Evolutionary conservation across 2,797 vertebrate species (phyloP).

Genomic region (Rhinophrynus dorsalis): DNA sequence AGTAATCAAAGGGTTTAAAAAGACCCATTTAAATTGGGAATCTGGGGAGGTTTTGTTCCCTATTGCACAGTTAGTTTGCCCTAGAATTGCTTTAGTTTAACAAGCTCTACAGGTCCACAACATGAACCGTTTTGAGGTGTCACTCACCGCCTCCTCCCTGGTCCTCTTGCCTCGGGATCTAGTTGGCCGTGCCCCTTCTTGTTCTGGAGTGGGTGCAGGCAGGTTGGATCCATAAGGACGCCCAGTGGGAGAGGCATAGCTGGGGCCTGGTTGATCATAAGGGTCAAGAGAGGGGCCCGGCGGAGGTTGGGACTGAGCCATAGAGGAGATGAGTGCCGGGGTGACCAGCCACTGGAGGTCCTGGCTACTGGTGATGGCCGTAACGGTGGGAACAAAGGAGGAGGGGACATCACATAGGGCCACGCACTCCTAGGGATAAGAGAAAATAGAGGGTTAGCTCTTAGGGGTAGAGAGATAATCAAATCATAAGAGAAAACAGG

Average conservation of each 20-base stretch:
- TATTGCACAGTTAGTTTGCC: no score
- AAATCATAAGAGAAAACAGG: background rate
- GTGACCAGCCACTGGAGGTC: conserved; percentile 98
- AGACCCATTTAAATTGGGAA: no score
- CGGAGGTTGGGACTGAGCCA: conserved; percentile 78
- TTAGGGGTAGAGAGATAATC: background rate
- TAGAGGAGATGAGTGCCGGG: conserved; percentile 92
- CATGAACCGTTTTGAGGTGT: background rate
- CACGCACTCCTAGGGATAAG: conserved; percentile 83
- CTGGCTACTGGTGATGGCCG: conserved; percentile 95
- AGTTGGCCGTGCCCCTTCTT: conserved; percentile 60
- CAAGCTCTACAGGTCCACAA: background rate
- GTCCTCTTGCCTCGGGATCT: conserved; percentile 80
- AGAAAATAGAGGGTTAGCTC: background rate
- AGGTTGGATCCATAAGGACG: conserved; percentile 68
- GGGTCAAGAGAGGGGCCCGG: conserved; percentile 76
- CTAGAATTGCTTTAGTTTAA: no score
- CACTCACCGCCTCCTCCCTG: conserved; percentile 89
- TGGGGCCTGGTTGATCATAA: conserved; percentile 90
- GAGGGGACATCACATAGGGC: conserved; percentile 88
- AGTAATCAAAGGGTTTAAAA: no score
- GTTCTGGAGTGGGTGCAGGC: conserved; percentile 51
- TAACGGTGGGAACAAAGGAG: conserved; percentile 96
- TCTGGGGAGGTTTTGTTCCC: no score
- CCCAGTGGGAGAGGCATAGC: conserved; percentile 76